Evolutionary conservation across 1,140 invertebrate genomes (phyloP), one percentile per base, ranked within the genome.

Genomic region (Anastrepha ludens): DNA sequence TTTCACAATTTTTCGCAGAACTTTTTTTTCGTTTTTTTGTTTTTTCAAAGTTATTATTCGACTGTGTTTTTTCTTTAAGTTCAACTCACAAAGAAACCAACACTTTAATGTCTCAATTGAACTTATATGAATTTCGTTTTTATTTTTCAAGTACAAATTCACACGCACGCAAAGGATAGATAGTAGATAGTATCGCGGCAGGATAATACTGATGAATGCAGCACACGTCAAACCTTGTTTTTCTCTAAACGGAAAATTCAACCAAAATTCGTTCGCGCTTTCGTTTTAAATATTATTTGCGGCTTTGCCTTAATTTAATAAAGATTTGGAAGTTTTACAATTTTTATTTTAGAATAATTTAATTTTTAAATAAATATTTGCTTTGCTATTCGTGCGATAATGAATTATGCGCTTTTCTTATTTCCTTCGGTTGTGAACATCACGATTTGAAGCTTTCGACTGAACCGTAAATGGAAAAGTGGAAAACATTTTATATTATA

Each of bases 401-500:
- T 62, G 50, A 9, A 20, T 81, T 50, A 81, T 81, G 74, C 74
- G 74, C 74, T 81, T 81, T 81, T 81, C 74, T 81, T 81, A 20
- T 88, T 59, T 62, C 44, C 74, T 85, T 81, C 17, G 50, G 88
- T 78, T 89, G 91, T 89, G 89, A 88, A 89, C 91, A 91, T 88
- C 89, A 91, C 90, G 90, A 90, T 90, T 90, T 91, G 89, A 91
- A 92, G 90, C 90, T 92, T 89, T 89, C 90, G 90, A 91, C 90
- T 92, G 91, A 90, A 92, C 90, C 90, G 90, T 90, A 91, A 89
- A 88, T 89, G 91, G 91, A 92, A 92, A 92, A 92, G 91, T 92
- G 91, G 91, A 92, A 92, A 92, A 91, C 91, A 89, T 92, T 92
- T 92, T 92, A 92, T 92, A 91, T 90, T 86, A 86, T 65, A 88